Percentiles rank a stretch among this genome's conserved stretches.
These are phyloP conservation scores for Hermaeophaga mercurialis DNA, from an alignment of 2,888 invertebrate species.

Conservation along the genomic window DNA sequence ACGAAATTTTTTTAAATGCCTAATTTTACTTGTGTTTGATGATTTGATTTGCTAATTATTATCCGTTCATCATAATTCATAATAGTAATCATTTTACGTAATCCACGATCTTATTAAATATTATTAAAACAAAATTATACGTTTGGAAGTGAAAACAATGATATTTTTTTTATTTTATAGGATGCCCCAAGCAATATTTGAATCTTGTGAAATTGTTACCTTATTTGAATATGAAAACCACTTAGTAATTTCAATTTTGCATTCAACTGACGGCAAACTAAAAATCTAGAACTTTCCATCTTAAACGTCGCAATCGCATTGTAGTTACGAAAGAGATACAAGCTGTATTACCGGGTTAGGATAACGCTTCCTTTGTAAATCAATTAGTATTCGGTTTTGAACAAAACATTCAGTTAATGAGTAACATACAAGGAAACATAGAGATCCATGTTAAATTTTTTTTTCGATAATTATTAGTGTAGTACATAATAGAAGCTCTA, in stretches of 20 bases:
- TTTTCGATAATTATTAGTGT: too few species aligned
- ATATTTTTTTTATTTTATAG: conserved; percentile 1
- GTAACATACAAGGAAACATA: too few species aligned
- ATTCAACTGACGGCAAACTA: not conserved
- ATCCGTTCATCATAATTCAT: too few species aligned
- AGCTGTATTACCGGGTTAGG: not conserved
- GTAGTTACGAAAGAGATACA: not conserved
- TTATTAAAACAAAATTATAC: conserved; percentile 9
- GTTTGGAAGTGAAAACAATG: conserved; percentile 12
- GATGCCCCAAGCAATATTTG: not conserved
- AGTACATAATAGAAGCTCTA: too few species aligned
- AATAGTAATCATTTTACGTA: conserved; percentile 3
- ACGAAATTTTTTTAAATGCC: too few species aligned
- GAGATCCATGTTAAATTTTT: too few species aligned
- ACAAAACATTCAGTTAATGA: too few species aligned
- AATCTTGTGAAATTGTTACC: conserved; percentile 8
- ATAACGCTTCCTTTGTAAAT: not conserved
- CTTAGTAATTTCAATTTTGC: conserved; percentile 4
- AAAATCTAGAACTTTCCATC: conserved; percentile 3
- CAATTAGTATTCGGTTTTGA: not conserved
- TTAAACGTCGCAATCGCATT: not conserved
- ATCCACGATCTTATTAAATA: not conserved
- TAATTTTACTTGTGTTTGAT: too few species aligned
- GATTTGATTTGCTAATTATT: too few species aligned
- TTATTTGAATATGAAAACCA: conserved; percentile 6